Conservation (phyloP, 2,888 invertebrate genomes). For the Nebria salina region DNA sequence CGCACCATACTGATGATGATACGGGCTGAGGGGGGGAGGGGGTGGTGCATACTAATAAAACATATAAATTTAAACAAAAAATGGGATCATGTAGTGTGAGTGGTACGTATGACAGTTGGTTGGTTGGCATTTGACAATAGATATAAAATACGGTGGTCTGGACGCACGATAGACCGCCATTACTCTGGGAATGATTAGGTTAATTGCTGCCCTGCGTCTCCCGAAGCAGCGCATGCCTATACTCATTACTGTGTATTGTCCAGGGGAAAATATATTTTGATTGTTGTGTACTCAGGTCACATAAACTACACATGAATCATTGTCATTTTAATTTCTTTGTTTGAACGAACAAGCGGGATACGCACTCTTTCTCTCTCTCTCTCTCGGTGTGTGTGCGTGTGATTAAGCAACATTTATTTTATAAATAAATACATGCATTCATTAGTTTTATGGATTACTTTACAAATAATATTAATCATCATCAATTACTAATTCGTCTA, state of each 20-base stretch:
- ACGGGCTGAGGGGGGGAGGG: not conserved
- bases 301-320: conserved; percentile 30
- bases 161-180: conserved; percentile 16
- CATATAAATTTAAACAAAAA: conserved; percentile 11
- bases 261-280: conserved; percentile 43
- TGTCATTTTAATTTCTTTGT: conserved; percentile 36
- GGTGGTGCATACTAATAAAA: too few species aligned
- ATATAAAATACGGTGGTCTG: not conserved
- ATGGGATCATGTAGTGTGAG: not conserved
- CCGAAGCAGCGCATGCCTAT: conserved; percentile 25
- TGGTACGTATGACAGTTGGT: conserved; percentile 26
- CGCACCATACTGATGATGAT: conserved; percentile 8
- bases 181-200: conserved; percentile 24
- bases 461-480: not conserved
- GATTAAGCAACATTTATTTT: not conserved
- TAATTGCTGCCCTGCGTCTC: conserved; percentile 34
- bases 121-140: not conserved
- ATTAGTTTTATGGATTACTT: conserved; percentile 4
- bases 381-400: not conserved
- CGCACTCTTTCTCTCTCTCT: not conserved
- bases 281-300: conserved; percentile 35
- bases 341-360: conserved; percentile 6
- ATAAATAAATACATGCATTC: not conserved
- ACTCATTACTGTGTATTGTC: conserved; percentile 35
- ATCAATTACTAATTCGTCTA: not conserved